These are phyloP conservation scores for Diadegma fenestrale DNA, from an alignment of 2,888 invertebrate genomes.

Conservation along the genomic window DNA sequence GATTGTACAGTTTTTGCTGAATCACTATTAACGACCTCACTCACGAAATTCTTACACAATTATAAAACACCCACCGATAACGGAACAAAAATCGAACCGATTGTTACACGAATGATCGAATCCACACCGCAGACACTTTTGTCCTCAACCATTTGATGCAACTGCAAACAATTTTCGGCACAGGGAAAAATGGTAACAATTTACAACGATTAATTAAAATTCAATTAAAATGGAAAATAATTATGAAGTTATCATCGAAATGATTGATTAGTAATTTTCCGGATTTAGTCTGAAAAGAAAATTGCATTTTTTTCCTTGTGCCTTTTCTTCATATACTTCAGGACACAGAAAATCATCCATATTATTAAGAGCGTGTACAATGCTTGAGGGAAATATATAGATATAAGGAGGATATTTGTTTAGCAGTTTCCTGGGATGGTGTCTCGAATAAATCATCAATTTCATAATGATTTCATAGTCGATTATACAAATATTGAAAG, in stretches of 20 bases:
- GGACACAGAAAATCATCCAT: background rate
- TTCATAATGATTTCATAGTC: background rate
- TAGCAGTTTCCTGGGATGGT: background rate
- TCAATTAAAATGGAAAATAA: too few relatives aligned
- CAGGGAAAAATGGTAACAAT: background rate
- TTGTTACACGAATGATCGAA: background rate
- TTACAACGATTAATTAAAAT: background rate
- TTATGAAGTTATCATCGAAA: too few relatives aligned
- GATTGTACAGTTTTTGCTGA: constrained; percentile 1
- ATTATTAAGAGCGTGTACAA: background rate
- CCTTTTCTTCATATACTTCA: background rate
- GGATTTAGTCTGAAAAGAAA: background rate
- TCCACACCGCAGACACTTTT: background rate
- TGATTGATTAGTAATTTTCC: background rate
- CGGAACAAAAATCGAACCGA: background rate
- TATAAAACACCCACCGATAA: background rate
- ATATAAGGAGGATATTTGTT: background rate
- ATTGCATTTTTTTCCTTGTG: background rate
- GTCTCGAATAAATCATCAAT: background rate
- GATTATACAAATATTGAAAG: background rate
- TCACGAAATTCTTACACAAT: background rate
- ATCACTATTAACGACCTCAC: background rate
- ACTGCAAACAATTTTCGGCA: background rate
- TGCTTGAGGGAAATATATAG: constrained; percentile 9
- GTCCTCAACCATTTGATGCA: background rate